A percentile compares a stretch with the other conserved stretches of the same genome.
Evolutionary conservation across 2,888 invertebrate species (phyloP).

Genomic region (Netelia fuscicornis): DNA sequence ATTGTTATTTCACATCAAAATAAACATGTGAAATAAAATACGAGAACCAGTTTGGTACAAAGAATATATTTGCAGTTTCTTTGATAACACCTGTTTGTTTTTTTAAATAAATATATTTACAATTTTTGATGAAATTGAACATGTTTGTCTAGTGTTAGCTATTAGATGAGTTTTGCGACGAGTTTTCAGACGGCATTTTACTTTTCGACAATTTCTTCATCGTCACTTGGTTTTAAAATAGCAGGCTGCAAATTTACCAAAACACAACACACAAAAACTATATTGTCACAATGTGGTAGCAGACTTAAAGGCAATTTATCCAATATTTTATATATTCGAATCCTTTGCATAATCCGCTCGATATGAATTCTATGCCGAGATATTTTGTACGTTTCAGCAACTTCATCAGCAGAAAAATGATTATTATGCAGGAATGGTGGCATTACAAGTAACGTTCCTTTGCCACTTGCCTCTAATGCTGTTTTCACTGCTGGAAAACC

Average conservation of each 20-base stretch:
- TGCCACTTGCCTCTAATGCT: constrained; percentile 34
- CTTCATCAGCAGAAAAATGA: constrained; percentile 35
- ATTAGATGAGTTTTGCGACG: not conserved
- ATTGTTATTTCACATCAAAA: too few relatives aligned
- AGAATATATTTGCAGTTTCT: too few relatives aligned
- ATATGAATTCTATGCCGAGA: constrained; percentile 56
- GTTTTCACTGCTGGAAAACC: constrained; percentile 50
- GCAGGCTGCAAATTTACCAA: constrained; percentile 61
- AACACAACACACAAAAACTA: constrained; percentile 62
- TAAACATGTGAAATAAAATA: too few relatives aligned
- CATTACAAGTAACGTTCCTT: constrained; percentile 50
- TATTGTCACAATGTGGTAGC: constrained; percentile 46
- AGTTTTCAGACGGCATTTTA: constrained; percentile 3
- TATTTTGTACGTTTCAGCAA: constrained; percentile 35
- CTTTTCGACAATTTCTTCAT: not conserved
- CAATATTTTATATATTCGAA: constrained; percentile 52
- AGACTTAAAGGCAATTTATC: constrained; percentile 50
- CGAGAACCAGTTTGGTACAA: too few relatives aligned
- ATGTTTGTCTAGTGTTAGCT: too few relatives aligned
- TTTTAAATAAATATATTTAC: too few relatives aligned
- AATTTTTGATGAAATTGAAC: constrained; percentile 4
- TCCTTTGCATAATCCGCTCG: constrained; percentile 59
- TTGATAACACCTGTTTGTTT: too few relatives aligned
- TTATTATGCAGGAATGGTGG: constrained; percentile 46
- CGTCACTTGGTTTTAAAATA: constrained; percentile 46